phyloP scores from a whole-genome alignment of 2,888 invertebrate species.

The Ctena decussata region DNA sequence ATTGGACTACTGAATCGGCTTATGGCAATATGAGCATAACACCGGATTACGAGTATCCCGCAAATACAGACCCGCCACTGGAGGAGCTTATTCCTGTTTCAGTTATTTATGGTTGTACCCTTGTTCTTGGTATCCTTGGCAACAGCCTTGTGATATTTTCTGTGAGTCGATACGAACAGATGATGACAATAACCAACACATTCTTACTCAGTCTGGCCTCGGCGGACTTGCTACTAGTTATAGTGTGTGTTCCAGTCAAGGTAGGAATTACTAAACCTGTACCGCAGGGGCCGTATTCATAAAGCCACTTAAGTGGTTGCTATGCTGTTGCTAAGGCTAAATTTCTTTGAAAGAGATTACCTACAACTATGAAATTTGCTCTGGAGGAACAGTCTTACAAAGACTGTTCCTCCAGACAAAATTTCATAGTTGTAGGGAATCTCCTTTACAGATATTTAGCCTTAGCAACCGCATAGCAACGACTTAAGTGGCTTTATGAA shows the following conservation, averaged over 20 bases:
- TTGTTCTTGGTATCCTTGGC: conserved; percentile 90
- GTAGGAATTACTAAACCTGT: too few relatives aligned
- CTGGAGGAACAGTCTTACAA: too few relatives aligned
- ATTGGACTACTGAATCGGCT: background rate
- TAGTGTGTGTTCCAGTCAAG: conserved; percentile 92
- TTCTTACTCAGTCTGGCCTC: conserved; percentile 91
- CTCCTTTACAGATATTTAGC: too few relatives aligned
- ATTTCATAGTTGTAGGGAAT: too few relatives aligned
- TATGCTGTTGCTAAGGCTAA: too few relatives aligned
- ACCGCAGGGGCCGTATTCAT: too few relatives aligned
- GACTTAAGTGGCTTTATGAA: too few relatives aligned
- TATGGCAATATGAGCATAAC: background rate
- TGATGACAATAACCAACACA: conserved; percentile 90
- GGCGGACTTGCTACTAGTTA: conserved; percentile 91
- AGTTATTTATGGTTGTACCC: conserved; percentile 89
- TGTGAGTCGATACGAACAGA: conserved; percentile 88
- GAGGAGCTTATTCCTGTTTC: conserved; percentile 89
- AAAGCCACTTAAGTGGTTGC: too few relatives aligned
- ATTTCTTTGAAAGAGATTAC: too few relatives aligned
- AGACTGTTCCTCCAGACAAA: too few relatives aligned
- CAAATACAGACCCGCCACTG: conserved; percentile 86
- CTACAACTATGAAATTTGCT: too few relatives aligned
- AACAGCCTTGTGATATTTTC: conserved; percentile 89
- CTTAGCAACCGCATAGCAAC: too few relatives aligned
- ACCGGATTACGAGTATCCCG: background rate